Conservation (phyloP, 2,888 invertebrate genomes). For the Mesorhabditis sp. region DNA sequence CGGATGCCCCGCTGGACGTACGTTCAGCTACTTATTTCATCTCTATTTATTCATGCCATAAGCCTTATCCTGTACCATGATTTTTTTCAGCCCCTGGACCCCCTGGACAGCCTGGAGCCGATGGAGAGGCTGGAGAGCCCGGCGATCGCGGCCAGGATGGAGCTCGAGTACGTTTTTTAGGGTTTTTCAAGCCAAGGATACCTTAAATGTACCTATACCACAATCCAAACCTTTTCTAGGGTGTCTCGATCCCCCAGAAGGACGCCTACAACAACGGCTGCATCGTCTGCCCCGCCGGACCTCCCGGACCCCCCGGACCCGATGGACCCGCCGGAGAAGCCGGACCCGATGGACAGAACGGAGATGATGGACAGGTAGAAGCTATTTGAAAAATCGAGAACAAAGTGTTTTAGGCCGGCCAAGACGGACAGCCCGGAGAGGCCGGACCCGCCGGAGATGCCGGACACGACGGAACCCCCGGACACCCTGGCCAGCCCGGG, state of each 20-base stretch:
- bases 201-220: background rate
- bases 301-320: background rate
- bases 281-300: constrained; percentile 5
- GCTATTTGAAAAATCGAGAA: background rate
- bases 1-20: constrained; percentile 34
- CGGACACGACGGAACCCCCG: constrained; percentile 23
- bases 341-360: background rate
- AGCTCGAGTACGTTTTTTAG: background rate
- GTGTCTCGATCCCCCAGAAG: constrained; percentile 4
- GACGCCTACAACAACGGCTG: background rate
- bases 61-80: too few relatives aligned
- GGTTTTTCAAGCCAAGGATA: background rate
- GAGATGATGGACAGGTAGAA: constrained; percentile 2
- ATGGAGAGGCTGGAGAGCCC: background rate
- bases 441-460: constrained; percentile 21
- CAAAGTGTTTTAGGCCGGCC: background rate
- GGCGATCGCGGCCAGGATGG: background rate
- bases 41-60: too few relatives aligned
- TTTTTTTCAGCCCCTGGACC: constrained; percentile 1
- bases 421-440: constrained; percentile 11
- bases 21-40: background rate
- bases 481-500: constrained; percentile 26
- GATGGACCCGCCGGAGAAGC: background rate
- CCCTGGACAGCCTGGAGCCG: background rate
- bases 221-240: background rate